Percentiles rank a stretch among this genome's conserved stretches.
These are phyloP conservation scores for Catagonus wagneri DNA, from an alignment of 2,113 vertebrate genomes.

Conservation along the genomic window DNA sequence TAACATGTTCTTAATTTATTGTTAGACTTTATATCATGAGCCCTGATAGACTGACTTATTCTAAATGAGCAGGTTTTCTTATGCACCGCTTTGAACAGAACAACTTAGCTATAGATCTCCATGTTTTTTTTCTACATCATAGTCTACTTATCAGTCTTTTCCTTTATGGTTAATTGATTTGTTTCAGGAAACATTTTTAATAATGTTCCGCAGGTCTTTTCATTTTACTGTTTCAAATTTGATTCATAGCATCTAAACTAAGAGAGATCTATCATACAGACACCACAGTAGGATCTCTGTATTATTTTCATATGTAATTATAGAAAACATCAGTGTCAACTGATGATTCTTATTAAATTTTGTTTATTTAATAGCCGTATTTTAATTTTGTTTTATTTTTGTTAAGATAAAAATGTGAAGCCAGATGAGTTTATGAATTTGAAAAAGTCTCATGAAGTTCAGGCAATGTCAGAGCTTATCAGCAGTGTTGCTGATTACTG, in stretches of 20 bases:
- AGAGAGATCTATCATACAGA: neutral
- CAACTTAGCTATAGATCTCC: neutral
- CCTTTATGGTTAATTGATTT: constrained; percentile 25
- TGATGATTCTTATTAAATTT: neutral
- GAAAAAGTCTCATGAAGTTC: constrained; percentile 98
- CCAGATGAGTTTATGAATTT: constrained; percentile 96
- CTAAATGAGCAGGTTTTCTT: neutral
- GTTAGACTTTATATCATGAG: neutral
- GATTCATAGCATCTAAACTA: constrained; percentile 42
- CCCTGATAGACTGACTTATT: neutral
- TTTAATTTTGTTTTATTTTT: constrained; percentile 69
- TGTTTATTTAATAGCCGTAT: constrained; percentile 24
- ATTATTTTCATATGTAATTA: constrained; percentile 27
- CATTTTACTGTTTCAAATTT: constrained; percentile 60
- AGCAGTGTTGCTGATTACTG: constrained; percentile 88
- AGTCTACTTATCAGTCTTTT: neutral
- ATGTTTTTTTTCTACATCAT: neutral
- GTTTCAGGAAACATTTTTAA: neutral
- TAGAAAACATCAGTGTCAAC: neutral
- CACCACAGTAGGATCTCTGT: neutral
- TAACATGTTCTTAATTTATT: neutral
- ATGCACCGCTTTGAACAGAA: neutral
- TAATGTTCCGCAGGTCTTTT: constrained; percentile 46
- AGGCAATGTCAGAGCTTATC: constrained; percentile 94
- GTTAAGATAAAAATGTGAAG: constrained; percentile 85